Conservation (phyloP, 2,113 vertebrate species). For the Chlorodrepanis virens region DNA sequence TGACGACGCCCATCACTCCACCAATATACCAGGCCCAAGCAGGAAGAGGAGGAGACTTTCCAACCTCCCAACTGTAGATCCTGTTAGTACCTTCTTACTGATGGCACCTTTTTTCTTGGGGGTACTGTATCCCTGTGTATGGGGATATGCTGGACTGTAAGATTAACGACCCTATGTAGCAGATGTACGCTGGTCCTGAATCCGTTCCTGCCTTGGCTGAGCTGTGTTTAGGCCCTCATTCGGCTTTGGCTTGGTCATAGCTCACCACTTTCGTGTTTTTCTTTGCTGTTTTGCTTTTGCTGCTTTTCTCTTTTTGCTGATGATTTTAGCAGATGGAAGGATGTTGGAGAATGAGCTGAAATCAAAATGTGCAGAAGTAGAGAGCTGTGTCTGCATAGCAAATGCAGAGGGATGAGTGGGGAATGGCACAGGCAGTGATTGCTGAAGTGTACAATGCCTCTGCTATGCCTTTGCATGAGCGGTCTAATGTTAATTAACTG, state of each 20-base stretch:
- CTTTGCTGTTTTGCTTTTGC: neutral
- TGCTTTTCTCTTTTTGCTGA: neutral
- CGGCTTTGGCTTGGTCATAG: neutral
- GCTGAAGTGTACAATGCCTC: neutral
- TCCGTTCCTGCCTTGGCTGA: neutral
- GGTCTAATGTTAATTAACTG: neutral
- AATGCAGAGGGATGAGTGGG: neutral
- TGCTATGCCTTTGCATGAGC: neutral
- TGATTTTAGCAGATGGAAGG: neutral
- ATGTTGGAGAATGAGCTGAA: neutral
- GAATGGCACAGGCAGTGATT: neutral
- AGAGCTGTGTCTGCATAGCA: neutral
- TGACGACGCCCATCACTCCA: slow-evolving; percentile 90
- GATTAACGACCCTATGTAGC: neutral
- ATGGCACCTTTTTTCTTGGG: neutral
- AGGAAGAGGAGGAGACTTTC: slow-evolving; percentile 92
- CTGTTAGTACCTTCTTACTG: slow-evolving; percentile 80
- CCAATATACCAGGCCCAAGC: slow-evolving; percentile 84
- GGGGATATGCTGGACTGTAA: neutral
- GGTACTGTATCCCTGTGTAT: neutral
- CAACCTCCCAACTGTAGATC: slow-evolving; percentile 95
- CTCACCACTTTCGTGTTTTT: neutral
- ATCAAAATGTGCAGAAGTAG: neutral
- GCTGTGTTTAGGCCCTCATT: neutral
- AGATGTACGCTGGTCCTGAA: neutral